Percentiles rank a stretch among this genome's conserved stretches.
These are phyloP conservation scores for Gnatocerus cornutus DNA, from an alignment of 2,888 invertebrate species.

Conservation along the genomic window DNA sequence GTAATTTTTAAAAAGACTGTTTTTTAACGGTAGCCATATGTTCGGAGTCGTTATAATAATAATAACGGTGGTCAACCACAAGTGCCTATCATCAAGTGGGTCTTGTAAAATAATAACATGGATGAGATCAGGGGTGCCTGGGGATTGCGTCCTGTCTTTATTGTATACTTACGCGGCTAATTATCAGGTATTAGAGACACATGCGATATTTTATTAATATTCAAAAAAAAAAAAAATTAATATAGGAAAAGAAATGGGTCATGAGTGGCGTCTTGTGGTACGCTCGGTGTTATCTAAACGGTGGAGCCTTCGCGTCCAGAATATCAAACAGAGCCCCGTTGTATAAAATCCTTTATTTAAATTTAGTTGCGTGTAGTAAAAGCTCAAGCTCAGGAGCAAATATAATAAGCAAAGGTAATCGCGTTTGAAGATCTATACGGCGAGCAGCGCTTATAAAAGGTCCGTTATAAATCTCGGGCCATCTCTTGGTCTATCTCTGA, in stretches of 20 bases:
- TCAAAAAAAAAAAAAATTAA: background rate
- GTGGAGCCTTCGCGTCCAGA: slow-evolving; percentile 11
- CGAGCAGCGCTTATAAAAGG: slow-evolving; percentile 61
- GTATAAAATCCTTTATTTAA: slow-evolving; percentile 33
- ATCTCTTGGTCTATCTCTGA: slow-evolving; percentile 66
- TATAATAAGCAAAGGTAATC: slow-evolving; percentile 52
- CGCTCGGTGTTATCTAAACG: background rate
- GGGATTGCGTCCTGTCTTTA: slow-evolving; percentile 28
- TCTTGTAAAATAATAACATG: slow-evolving; percentile 29
- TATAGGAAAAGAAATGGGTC: too few species aligned
- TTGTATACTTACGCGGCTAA: slow-evolving; percentile 2
- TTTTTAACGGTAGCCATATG: slow-evolving; percentile 48
- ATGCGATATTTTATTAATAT: slow-evolving; percentile 1
- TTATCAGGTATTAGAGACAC: slow-evolving; percentile 5
- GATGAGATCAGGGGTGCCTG: slow-evolving; percentile 31
- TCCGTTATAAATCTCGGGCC: slow-evolving; percentile 66
- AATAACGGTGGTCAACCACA: slow-evolving; percentile 46
- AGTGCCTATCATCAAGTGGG: slow-evolving; percentile 44
- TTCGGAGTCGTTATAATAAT: slow-evolving; percentile 40
- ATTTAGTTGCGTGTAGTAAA: slow-evolving; percentile 36
- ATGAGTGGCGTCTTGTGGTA: too few species aligned
- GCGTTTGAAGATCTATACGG: slow-evolving; percentile 59
- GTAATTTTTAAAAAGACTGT: slow-evolving; percentile 41
- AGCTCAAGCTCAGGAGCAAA: slow-evolving; percentile 32
- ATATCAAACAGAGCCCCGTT: slow-evolving; percentile 17